A percentile compares a stretch with the other conserved stretches of the same genome.
These are phyloP conservation scores for Chrysomela aeneicollis DNA, from an alignment of 2,888 invertebrate genomes.

Conservation along the genomic window DNA sequence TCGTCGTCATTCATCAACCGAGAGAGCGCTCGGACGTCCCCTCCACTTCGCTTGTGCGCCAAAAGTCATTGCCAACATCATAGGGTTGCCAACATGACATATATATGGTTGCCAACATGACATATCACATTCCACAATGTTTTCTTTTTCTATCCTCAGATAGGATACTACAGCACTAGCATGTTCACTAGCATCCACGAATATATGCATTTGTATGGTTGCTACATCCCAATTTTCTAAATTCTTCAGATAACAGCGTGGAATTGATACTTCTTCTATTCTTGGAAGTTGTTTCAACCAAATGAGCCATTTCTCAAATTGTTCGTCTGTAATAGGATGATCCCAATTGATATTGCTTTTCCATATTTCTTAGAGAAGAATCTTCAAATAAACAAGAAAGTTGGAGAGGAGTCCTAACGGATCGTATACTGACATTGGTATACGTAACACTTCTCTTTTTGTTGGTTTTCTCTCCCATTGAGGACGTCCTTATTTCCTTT, in stretches of 20 bases:
- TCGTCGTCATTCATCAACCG: too few species aligned
- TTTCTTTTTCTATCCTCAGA: slow-evolving; percentile 33
- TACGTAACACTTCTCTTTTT: slow-evolving; percentile 29
- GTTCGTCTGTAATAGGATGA: slow-evolving; percentile 33
- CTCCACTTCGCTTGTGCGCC: too few species aligned
- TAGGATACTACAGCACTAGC: slow-evolving; percentile 44
- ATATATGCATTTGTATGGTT: slow-evolving; percentile 21
- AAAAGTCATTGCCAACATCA: too few species aligned
- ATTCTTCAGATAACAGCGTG: slow-evolving; percentile 34
- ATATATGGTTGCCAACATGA: too few species aligned
- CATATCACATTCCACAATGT: too few species aligned
- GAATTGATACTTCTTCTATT: slow-evolving; percentile 37
- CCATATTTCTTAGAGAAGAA: slow-evolving; percentile 34
- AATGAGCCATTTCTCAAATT: slow-evolving; percentile 35
- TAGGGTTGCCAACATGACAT: too few species aligned
- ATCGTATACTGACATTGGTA: slow-evolving; percentile 33
- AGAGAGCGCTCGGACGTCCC: too few species aligned
- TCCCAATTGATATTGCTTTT: slow-evolving; percentile 25
- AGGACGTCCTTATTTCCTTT: slow-evolving; percentile 30
- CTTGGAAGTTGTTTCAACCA: slow-evolving; percentile 39
- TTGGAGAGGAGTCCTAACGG: slow-evolving; percentile 27
- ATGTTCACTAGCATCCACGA: slow-evolving; percentile 35
- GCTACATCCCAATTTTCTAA: background rate
- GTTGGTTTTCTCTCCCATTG: slow-evolving; percentile 27
- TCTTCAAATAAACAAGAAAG: slow-evolving; percentile 34